Percentiles rank a stretch among this genome's conserved stretches.
Evolutionary conservation across 2,797 vertebrate species (phyloP).

Genomic region (Florisuga fusca): DNA sequence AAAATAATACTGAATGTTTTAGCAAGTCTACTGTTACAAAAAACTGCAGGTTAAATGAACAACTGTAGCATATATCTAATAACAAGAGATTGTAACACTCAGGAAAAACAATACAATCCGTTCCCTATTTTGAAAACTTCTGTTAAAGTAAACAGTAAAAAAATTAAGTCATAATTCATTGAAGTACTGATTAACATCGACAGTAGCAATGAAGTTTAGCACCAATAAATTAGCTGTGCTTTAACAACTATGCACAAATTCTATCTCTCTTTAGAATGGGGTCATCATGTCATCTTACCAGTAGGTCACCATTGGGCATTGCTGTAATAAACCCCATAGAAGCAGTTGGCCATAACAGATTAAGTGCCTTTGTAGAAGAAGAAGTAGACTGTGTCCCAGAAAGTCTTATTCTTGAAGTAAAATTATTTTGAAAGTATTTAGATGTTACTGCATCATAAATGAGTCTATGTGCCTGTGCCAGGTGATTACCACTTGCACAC

Average conservation of each 20-base stretch:
- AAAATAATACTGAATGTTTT: not conserved
- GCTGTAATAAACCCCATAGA: not conserved
- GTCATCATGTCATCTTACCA: not conserved
- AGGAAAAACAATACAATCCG: not conserved
- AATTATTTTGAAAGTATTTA: not conserved
- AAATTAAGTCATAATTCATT: not conserved
- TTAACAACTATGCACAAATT: not conserved
- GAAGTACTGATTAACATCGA: not conserved
- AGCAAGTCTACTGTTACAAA: not conserved
- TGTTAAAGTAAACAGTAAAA: not conserved
- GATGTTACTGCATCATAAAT: not conserved
- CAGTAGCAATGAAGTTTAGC: not conserved
- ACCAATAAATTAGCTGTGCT: not conserved
- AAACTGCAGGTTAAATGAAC: not conserved
- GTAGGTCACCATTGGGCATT: not conserved
- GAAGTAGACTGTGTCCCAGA: not conserved
- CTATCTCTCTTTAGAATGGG: not conserved
- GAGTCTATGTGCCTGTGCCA: not conserved
- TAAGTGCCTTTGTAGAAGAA: not conserved
- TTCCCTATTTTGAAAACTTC: not conserved
- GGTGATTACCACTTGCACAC: rapidly evolving
- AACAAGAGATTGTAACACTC: not conserved
- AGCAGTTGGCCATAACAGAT: not conserved
- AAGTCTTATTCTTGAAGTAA: not conserved
- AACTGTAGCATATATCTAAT: not conserved